phyloP scores from a whole-genome alignment of 2,797 vertebrate species.

The Coregonus ussuriensis region DNA sequence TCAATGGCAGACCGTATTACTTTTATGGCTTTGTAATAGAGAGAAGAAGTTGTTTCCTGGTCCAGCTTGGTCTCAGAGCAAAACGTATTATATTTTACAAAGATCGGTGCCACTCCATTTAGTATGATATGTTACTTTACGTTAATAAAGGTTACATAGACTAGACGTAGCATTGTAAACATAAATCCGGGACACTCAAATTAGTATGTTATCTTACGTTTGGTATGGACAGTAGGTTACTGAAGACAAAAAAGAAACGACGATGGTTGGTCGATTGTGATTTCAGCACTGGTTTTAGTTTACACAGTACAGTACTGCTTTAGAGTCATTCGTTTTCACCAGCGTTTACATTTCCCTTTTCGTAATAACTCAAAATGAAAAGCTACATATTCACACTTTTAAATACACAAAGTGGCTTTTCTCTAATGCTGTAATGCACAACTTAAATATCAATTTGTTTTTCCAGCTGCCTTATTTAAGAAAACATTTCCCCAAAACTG shows the following conservation, averaged over 20 bases:
- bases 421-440: constrained; percentile 10
- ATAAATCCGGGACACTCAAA: background rate
- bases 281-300: background rate
- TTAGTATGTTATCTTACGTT: no score
- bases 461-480: constrained; percentile 21
- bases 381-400: background rate
- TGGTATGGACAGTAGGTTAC: no score
- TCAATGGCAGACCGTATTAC: constrained; percentile 13
- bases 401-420: constrained; percentile 20
- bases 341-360: background rate
- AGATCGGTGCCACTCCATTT: no score
- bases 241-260: background rate
- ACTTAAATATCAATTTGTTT: constrained; percentile 16
- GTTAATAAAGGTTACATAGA: no score
- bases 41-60: background rate
- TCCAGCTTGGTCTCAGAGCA: background rate
- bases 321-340: background rate
- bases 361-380: background rate
- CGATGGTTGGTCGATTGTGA: background rate
- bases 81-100: no score
- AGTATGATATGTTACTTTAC: no score
- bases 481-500: constrained; percentile 34
- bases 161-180: background rate
- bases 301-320: background rate
- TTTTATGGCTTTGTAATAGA: constrained; percentile 13